Evolutionary conservation across 2,888 invertebrate species (phyloP).

Genomic region (Stenoptilia bipunctidactyla): DNA sequence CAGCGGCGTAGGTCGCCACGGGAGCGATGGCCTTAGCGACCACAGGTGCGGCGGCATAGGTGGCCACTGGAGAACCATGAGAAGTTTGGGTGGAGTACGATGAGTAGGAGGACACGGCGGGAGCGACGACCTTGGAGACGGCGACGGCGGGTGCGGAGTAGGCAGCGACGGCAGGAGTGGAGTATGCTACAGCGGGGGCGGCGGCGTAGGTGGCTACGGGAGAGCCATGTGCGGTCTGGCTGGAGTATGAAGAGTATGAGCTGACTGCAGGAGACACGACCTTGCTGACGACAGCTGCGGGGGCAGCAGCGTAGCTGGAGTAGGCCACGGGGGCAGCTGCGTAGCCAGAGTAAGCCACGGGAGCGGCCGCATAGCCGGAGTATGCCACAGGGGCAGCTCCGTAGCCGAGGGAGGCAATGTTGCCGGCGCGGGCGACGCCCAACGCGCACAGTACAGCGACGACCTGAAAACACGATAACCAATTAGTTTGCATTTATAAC

Average conservation of each 20-base stretch:
- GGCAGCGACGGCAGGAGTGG: constrained; percentile 20
- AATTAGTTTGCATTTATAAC: too few relatives aligned
- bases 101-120: constrained; percentile 22
- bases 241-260: constrained; percentile 43
- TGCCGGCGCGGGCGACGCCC: constrained; percentile 71
- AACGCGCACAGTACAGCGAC: constrained; percentile 72
- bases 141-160: constrained; percentile 22
- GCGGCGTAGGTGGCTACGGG: constrained; percentile 30
- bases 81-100: constrained; percentile 31
- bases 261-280: constrained; percentile 38
- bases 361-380: constrained; percentile 24
- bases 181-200: constrained; percentile 24
- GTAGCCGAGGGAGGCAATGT: constrained; percentile 64
- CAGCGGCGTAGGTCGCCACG: constrained; percentile 27
- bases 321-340: constrained; percentile 63
- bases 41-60: constrained; percentile 17
- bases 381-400: constrained; percentile 22
- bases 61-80: constrained; percentile 26
- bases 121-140: constrained; percentile 29
- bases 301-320: constrained; percentile 51
- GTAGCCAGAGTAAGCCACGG: constrained; percentile 50
- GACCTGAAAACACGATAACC: too few relatives aligned
- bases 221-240: constrained; percentile 27
- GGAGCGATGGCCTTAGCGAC: constrained; percentile 27
- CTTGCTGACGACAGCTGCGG: constrained; percentile 22